A percentile compares a stretch with the other conserved stretches of the same genome.
These are phyloP conservation scores for Trichogramma dendrolimi DNA, from an alignment of 2,888 invertebrate genomes.

Conservation along the genomic window DNA sequence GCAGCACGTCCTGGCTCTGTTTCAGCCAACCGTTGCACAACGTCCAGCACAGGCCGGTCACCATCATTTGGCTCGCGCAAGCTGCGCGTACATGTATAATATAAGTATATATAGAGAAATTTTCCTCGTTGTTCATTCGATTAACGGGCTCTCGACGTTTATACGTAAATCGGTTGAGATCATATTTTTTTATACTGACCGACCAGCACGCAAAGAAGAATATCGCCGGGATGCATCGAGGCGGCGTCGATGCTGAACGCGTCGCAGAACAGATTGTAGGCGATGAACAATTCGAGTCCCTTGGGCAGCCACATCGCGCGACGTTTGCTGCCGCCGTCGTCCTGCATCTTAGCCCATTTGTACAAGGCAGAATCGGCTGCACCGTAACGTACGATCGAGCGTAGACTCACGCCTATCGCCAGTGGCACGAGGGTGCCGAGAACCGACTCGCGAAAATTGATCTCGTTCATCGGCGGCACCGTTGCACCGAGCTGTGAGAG, in stretches of 20 bases:
- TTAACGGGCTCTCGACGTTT: no score
- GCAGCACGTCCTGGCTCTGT: constrained; percentile 38
- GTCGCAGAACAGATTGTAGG: constrained; percentile 49
- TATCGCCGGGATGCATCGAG: constrained; percentile 44
- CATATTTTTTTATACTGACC: constrained; percentile 30
- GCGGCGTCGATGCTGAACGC: constrained; percentile 46
- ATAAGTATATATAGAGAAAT: constrained; percentile 5
- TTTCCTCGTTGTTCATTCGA: no score
- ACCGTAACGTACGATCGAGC: constrained; percentile 20
- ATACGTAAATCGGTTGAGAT: no score
- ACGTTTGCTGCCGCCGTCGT: constrained; percentile 17
- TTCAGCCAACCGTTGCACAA: constrained; percentile 47
- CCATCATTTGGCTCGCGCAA: constrained; percentile 44
- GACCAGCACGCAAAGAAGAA: constrained; percentile 46
- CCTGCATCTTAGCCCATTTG: constrained; percentile 18
- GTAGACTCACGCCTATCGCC: constrained; percentile 40
- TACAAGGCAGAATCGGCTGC: not conserved
- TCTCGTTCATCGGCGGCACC: constrained; percentile 44
- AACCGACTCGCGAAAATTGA: constrained; percentile 45
- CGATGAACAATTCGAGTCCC: constrained; percentile 41
- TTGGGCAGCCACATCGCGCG: constrained; percentile 44
- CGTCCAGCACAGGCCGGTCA: constrained; percentile 46
- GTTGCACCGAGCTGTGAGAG: constrained; percentile 42
- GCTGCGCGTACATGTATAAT: constrained; percentile 33
- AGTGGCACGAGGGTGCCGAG: constrained; percentile 46